phyloP scores from a whole-genome alignment of 2,113 vertebrate genomes.

The Rhea americana region DNA sequence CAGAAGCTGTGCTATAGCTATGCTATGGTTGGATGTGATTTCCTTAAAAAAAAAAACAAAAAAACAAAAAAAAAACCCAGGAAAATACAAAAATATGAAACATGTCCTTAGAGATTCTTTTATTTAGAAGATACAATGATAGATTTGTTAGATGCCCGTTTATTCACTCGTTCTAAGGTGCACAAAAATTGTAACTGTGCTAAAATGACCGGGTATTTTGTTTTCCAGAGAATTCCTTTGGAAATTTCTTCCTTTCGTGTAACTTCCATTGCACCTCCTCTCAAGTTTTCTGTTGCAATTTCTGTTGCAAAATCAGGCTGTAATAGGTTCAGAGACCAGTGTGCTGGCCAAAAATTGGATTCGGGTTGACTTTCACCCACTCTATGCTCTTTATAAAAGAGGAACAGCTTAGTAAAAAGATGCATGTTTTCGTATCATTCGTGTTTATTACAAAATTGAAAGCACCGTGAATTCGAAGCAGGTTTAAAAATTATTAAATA shows the following conservation, averaged over 20 bases:
- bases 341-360: not conserved
- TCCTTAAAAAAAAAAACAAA: not conserved
- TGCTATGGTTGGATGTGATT: not conserved
- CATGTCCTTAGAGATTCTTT: not conserved
- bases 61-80: no score
- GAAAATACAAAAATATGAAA: not conserved
- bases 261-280: not conserved
- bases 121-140: not conserved
- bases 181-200: not conserved
- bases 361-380: not conserved
- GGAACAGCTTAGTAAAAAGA: not conserved
- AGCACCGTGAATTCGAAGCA: not conserved
- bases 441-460: not conserved
- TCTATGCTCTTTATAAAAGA: not conserved
- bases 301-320: not conserved
- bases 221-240: not conserved
- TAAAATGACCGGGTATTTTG: not conserved
- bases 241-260: not conserved
- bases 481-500: not conserved
- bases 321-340: not conserved
- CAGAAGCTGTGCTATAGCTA: not conserved
- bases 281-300: not conserved
- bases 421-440: no score
- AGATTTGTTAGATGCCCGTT: not conserved
- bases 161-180: not conserved